Evolutionary conservation across 2,797 vertebrate species (phyloP).

Genomic region (Lithobates pipiens): DNA sequence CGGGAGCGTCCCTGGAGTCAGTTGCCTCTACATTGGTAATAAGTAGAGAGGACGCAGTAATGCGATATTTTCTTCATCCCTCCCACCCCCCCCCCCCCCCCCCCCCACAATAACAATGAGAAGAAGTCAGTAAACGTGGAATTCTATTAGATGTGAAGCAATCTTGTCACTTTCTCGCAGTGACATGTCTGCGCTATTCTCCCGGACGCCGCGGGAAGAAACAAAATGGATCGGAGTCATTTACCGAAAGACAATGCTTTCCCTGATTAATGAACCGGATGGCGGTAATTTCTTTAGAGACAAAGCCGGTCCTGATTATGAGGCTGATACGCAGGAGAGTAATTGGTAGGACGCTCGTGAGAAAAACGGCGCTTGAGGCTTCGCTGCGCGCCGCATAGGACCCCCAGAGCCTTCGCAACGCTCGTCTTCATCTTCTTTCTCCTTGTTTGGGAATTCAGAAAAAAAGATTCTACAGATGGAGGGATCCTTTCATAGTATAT

Average conservation of each 20-base stretch:
- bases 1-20: too few relatives aligned
- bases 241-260: constrained; percentile 33
- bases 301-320: constrained; percentile 23
- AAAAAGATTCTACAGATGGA: neutral
- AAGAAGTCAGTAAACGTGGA: neutral
- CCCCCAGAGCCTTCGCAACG: neutral
- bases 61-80: neutral
- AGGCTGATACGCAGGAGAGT: neutral
- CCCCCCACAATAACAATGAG: neutral
- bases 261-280: constrained; percentile 43
- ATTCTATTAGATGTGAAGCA: neutral
- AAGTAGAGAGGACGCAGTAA: too few relatives aligned
- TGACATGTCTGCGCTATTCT: neutral
- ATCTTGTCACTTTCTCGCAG: neutral
- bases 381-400: neutral
- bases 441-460: neutral
- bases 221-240: constrained; percentile 5
- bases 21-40: too few relatives aligned
- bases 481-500: too few relatives aligned
- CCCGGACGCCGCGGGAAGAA: neutral
- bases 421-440: neutral
- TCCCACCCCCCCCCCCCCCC: too few relatives aligned
- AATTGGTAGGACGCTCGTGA: neutral
- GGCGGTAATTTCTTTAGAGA: constrained; percentile 18
- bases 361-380: neutral